Evolutionary conservation across 2,113 vertebrate species (phyloP), one percentile per base, ranked within the genome.

Genomic region (Macaca fascicularis): DNA sequence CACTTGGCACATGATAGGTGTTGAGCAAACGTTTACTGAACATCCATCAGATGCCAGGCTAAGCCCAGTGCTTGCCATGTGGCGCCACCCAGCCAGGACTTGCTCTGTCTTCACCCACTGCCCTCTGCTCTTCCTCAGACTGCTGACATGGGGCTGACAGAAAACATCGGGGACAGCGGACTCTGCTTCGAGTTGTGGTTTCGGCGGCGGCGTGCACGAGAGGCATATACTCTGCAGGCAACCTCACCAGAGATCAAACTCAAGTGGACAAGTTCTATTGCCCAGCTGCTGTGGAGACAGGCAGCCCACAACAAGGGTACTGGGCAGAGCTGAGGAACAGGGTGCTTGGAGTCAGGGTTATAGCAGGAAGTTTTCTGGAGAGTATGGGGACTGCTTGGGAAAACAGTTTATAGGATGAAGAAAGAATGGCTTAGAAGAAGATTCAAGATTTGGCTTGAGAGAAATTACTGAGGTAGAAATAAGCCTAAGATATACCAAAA

Each of bases 111-210:
- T 83, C 57, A 85, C 32, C 76, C 35, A 70, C 35, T 59, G n/a
- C 70, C n/a, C 75, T 86, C 57, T 50, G 10, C 59, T 95, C 79
- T 76, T 70, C 86, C 87, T 35, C 98, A 99, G 99, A 99, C 98
- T 1, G 99, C 99, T 20, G 99, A 99, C 97, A 99, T 99, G 99
- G 99, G 99, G 10, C 98, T 99, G 94, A 99, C 99, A 20, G 99
- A 99, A 98, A 99, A 98, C 52, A 99, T 99, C 1, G 99, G 99
- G 0, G 99, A 99, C 79, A 99, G 99, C 0, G 99, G 99, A 1
- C 94, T 99, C 75, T 99, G 98, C 97, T 99, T 99, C 23, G 99
- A 99, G 85, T 97, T 99, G 1, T 99, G 99, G 99, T 99, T 99
- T 38, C 99, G 99, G 32, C 98, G 99, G 1, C 98, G 99, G 12